Conservation (phyloP, 2,113 vertebrate species). For the Eubucco bourcierii region DNA sequence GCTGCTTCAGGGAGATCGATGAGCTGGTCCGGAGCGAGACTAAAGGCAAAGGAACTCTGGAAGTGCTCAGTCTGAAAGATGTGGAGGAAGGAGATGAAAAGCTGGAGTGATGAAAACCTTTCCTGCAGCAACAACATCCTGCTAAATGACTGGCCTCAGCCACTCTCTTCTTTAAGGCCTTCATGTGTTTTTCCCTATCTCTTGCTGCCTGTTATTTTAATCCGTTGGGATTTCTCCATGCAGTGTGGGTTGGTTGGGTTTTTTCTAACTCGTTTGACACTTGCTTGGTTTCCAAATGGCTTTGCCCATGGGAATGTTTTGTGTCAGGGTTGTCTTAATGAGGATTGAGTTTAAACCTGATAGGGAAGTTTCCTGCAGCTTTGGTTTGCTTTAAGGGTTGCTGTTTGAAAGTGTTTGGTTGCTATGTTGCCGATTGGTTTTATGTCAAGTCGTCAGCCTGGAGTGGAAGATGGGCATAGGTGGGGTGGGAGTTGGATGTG, state of each 20-base stretch:
- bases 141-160: background rate
- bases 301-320: background rate
- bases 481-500: background rate
- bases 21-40: constrained; percentile 95
- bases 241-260: background rate
- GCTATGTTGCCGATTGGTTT: background rate
- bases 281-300: background rate
- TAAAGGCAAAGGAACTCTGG: constrained; percentile 88
- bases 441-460: background rate
- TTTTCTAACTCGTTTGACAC: background rate
- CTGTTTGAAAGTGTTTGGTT: background rate
- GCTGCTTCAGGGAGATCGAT: constrained; percentile 96
- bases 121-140: background rate
- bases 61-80: constrained; percentile 93
- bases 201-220: constrained; percentile 39
- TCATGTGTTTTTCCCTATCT: background rate
- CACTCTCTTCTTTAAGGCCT: background rate
- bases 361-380: background rate
- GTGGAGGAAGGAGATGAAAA: constrained; percentile 97
- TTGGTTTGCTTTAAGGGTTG: background rate
- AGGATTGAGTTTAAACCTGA: background rate
- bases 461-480: background rate
- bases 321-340: background rate
- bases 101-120: constrained; percentile 73
- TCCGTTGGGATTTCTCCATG: constrained; percentile 13